Base-by-base conservation (phyloP, 1,140 invertebrate genomes). In the Eriosoma lanigerum region DNA sequence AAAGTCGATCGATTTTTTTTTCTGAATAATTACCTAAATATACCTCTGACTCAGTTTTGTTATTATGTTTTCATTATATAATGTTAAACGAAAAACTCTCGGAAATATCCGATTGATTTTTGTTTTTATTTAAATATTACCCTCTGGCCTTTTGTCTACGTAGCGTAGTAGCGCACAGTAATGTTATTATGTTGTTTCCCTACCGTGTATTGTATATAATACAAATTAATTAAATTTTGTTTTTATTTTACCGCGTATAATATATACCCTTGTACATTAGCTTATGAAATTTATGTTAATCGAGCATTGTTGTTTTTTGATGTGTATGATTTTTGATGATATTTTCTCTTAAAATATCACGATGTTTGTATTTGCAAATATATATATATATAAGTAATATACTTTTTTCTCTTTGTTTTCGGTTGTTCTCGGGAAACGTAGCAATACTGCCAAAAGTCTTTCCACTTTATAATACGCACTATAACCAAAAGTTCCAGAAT, bases 251-350 rank as follows among this genome's bases (percentile, higher is more conserved):
- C 38, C 64, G 21, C 38, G 21, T 6, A 62, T 62, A 21, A 10
- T 21, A 38, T 64, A 44, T 64, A 44, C n/a, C 32, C 32, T 3
- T 38, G 32, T 21, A 21, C 70, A 73, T 73, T 73, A 73, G 70
- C 50, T 73, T 73, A 73, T 73, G 70, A 73, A 56, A 52, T 73
- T 73, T 73, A 73, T 73, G 70, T 32, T 54, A 73, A 73, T 73
- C 44, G 44, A n/a, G 12, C 17, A 32, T 10, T 29, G 44, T 38
- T 64, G 12, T 64, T 44, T 64, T 38, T 21, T 64, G 13, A 64
- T 12, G n/a, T 21, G 32, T 21, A 64, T 64, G 29, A 44, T 29
- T 64, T 38, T 64, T 64, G 32, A 32, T 64, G 29, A 9, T 64
- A n/a, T 38, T 12, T 32, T 64, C 58, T 26, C 29, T 26, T 62